These are phyloP conservation scores for Ciona savignyi DNA, from an alignment of 23 tunicate species.

Conservation along the genomic window DNA sequence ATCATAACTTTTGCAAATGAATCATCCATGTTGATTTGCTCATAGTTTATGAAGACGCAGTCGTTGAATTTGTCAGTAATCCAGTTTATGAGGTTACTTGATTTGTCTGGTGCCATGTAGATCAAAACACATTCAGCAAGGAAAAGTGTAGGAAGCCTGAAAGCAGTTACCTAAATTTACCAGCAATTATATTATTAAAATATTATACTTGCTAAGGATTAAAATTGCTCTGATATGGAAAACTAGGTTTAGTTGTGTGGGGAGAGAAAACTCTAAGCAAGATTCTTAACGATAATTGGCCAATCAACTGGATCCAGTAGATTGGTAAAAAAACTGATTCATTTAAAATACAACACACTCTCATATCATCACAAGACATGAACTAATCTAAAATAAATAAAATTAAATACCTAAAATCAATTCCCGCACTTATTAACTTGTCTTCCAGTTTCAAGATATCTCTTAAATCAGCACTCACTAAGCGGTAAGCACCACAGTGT, in stretches of 20 bases:
- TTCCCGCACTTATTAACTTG: constrained; percentile 8
- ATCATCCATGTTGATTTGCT: constrained; percentile 75
- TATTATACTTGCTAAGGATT: too few relatives aligned
- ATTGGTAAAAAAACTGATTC: too few relatives aligned
- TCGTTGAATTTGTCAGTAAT: constrained; percentile 32
- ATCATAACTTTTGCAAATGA: constrained; percentile 83
- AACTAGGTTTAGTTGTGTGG: too few relatives aligned
- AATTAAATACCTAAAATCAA: constrained; percentile 40
- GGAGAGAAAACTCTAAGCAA: too few relatives aligned
- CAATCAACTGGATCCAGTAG: too few relatives aligned
- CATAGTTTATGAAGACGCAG: constrained; percentile 67
- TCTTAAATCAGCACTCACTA: constrained; percentile 47
- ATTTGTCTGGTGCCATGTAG: constrained; percentile 58
- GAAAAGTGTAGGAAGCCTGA: constrained; percentile 56
- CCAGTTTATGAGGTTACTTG: constrained; percentile 45
- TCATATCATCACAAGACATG: too few relatives aligned
- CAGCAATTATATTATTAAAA: too few relatives aligned
- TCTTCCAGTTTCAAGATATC: constrained; percentile 24
- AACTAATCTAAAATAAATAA: too few relatives aligned
- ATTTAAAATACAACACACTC: too few relatives aligned
- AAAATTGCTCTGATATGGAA: too few relatives aligned
- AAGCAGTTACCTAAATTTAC: too few relatives aligned
- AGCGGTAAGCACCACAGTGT: constrained; percentile 44
- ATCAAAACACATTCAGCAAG: constrained; percentile 79
- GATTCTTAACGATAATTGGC: too few relatives aligned